Conservation (phyloP, 2,113 vertebrate genomes). For the Pygoscelis adeliae region DNA sequence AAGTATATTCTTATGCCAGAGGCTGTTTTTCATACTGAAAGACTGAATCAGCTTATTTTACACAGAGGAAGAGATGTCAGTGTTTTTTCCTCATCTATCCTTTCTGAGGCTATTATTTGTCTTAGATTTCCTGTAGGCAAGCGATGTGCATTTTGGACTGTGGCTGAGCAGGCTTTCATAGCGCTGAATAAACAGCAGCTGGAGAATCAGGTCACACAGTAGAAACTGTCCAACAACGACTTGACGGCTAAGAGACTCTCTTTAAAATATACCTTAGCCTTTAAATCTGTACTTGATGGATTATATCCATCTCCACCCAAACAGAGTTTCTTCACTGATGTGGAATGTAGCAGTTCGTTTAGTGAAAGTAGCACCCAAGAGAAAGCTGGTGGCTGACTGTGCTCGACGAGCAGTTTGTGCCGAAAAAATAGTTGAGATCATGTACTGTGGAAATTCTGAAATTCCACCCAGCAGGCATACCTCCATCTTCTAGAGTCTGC, state of each 20-base stretch:
- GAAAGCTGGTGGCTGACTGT: not conserved
- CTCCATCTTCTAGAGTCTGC: not conserved
- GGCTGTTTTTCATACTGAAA: slow-evolving; percentile 56
- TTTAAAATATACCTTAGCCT: not conserved
- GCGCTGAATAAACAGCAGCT: slow-evolving; percentile 8
- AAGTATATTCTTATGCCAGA: slow-evolving; percentile 51
- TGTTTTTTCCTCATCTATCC: slow-evolving; percentile 51
- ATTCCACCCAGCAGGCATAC: not conserved
- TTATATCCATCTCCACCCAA: not conserved
- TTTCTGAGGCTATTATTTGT: slow-evolving; percentile 46
- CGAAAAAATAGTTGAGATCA: not conserved
- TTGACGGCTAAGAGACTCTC: not conserved
- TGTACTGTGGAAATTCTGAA: not conserved
- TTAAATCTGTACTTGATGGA: not conserved
- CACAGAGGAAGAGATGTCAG: slow-evolving; percentile 52
- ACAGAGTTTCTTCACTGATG: not conserved
- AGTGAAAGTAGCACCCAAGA: not conserved
- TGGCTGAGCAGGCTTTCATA: slow-evolving; percentile 18
- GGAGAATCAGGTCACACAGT: not conserved
- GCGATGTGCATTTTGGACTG: slow-evolving; percentile 33
- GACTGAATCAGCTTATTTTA: slow-evolving; percentile 69
- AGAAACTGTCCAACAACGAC: not conserved
- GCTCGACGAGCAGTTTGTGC: not conserved
- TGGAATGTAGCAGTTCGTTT: not conserved
- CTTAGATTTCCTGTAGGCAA: slow-evolving; percentile 68